These are phyloP conservation scores for Solea senegalensis DNA, from an alignment of 2,113 vertebrate genomes.

Conservation along the genomic window DNA sequence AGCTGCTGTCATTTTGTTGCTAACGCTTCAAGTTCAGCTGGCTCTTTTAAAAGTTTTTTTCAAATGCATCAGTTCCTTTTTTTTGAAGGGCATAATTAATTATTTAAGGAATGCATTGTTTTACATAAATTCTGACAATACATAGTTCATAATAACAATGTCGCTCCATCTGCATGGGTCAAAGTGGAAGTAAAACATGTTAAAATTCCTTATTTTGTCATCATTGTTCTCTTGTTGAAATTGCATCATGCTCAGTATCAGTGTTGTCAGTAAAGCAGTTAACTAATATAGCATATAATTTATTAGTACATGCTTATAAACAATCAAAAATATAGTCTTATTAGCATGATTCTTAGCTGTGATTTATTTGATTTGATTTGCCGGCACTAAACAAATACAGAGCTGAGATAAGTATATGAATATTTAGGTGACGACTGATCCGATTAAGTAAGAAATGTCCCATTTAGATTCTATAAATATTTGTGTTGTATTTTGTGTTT, in stretches of 20 bases:
- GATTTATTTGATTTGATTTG: too few species aligned
- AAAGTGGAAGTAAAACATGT: slow-evolving; percentile 28
- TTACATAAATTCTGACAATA: not conserved
- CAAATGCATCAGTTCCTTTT: slow-evolving; percentile 21
- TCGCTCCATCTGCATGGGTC: slow-evolving; percentile 67
- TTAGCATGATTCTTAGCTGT: too few species aligned
- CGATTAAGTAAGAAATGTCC: too few species aligned
- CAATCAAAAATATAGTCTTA: too few species aligned
- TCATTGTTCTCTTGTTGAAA: not conserved
- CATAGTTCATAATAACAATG: slow-evolving; percentile 17
- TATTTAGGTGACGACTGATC: too few species aligned
- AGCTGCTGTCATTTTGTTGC: slow-evolving; percentile 17
- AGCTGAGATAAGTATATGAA: too few species aligned
- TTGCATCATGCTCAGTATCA: not conserved
- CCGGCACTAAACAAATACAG: too few species aligned
- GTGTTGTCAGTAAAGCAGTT: not conserved
- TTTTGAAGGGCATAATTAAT: slow-evolving; percentile 11
- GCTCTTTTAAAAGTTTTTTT: slow-evolving; percentile 32
- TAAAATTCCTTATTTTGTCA: not conserved
- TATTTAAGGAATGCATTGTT: slow-evolving; percentile 29
- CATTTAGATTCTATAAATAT: too few species aligned
- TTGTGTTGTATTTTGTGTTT: too few species aligned
- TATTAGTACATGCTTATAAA: not conserved
- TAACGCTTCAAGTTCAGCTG: slow-evolving; percentile 32
- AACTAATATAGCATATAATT: not conserved